Base-by-base conservation (phyloP, 2,113 vertebrate species). In the Ailurus styani region DNA sequence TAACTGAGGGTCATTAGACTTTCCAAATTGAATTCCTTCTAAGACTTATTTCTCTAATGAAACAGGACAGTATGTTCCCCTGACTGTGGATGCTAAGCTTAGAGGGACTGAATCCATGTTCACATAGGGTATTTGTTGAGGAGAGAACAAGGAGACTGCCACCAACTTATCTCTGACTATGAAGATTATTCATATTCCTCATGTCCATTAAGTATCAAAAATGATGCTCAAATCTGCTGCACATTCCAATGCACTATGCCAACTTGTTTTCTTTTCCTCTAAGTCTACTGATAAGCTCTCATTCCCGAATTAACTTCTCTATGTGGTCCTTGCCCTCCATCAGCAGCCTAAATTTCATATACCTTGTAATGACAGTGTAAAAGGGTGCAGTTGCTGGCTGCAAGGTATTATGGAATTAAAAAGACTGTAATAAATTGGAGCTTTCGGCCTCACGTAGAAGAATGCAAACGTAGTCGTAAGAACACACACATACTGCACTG, bases 11-110 rank as follows among this genome's bases (percentile, higher is more conserved):
- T 95, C 83, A 89, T 94, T 66, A 95, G 84, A 96, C 11, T 94
- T 93, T 96, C 84, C 77, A 97, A 97, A 96, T 97, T 93, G 97
- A 97, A 97, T 96, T 92, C 60, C 50, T 88, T 34, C n/a, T 7
- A 96, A 88, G 91, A 87, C n/a, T 29, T 7, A 95, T 90, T 95
- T 96, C 70, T 91, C 81, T 95, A 93, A 94, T 45, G 50, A 60
- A 72, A 77, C 79, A 87, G 34, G 55, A 90, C 54, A 93, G 29
- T 57, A 42, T 77, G 47, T 47, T 23, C 5, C 52, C 79, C 96
- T 82, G 70, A 95, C 2, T 17, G 75, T n/a, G 54, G 57, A 87
- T 40, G 20, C 37, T 66, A 87, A 95, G 57, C 60, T 97, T 90
- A 68, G 55, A 92, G 60, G 25, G 42, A 81, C 70, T 77, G 57